Percentiles rank a stretch among this genome's conserved stretches.
phyloP scores from a whole-genome alignment of 2,888 invertebrate species.

The Erebia epiphron region DNA sequence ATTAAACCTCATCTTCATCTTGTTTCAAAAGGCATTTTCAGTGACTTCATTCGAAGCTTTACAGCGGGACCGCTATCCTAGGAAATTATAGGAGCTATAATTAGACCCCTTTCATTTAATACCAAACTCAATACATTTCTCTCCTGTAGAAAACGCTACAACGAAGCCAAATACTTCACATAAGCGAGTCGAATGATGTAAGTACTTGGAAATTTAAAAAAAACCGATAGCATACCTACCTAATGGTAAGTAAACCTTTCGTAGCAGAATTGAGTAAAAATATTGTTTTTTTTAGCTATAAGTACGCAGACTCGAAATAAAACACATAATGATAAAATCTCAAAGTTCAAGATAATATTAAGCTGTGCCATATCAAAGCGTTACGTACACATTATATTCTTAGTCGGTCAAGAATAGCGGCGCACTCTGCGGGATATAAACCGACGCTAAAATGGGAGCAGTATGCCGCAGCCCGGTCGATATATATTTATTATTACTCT shows the following conservation, averaged over 20 bases:
- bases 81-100: no score
- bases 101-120: no score
- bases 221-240: background rate
- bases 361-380: conserved; percentile 12
- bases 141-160: no score
- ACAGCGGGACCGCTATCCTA: no score
- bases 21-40: no score
- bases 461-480: conserved; percentile 40
- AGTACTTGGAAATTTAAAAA: background rate
- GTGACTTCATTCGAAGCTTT: no score
- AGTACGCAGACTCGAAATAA: background rate
- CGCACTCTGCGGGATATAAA: conserved; percentile 27
- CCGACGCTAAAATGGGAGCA: conserved; percentile 40
- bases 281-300: background rate
- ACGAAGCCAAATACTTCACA: no score
- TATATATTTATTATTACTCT: conserved; percentile 44
- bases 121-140: no score
- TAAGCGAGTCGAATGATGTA: background rate
- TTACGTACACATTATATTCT: conserved; percentile 25
- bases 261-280: background rate
- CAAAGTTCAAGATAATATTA: conserved; percentile 14
- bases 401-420: conserved; percentile 31
- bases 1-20: no score
- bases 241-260: background rate
- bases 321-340: background rate